phyloP scores from a whole-genome alignment of 2,113 vertebrate genomes.

The Chinchilla lanigera region DNA sequence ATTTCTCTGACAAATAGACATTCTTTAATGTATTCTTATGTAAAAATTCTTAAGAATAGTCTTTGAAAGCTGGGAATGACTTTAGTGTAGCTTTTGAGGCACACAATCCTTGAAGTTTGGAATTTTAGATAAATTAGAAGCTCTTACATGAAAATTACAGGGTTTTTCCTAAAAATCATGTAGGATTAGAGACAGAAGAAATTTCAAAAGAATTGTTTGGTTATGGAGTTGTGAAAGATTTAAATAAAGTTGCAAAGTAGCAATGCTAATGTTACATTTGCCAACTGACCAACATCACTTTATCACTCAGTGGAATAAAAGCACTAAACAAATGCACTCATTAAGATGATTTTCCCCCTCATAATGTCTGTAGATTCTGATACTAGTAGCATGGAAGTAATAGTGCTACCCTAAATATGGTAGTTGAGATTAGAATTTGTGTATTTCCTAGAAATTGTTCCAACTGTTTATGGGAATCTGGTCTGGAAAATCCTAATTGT shows the following conservation, averaged over 20 bases:
- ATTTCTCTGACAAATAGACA: background rate
- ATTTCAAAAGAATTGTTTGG: constrained; percentile 60
- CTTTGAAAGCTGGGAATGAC: constrained; percentile 53
- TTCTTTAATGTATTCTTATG: constrained; percentile 61
- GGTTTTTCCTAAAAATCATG: constrained; percentile 58
- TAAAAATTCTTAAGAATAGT: constrained; percentile 53
- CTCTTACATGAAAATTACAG: constrained; percentile 75
- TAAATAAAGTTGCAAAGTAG: constrained; percentile 59
- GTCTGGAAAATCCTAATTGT: background rate
- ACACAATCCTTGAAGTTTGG: constrained; percentile 16
- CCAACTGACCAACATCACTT: background rate
- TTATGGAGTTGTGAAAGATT: constrained; percentile 63
- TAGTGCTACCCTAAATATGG: background rate
- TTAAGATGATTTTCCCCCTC: background rate
- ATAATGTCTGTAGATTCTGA: background rate
- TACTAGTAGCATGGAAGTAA: background rate
- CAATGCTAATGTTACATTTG: background rate
- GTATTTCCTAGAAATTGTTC: constrained; percentile 44
- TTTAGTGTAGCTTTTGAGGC: constrained; percentile 55
- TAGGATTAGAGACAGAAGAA: constrained; percentile 75
- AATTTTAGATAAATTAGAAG: constrained; percentile 75
- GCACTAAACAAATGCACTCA: background rate
- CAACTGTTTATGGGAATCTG: background rate
- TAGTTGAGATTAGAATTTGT: constrained; percentile 19
- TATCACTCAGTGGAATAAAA: background rate